Evolutionary conservation across 1,140 invertebrate genomes (phyloP).

Genomic region (Atta texana): DNA sequence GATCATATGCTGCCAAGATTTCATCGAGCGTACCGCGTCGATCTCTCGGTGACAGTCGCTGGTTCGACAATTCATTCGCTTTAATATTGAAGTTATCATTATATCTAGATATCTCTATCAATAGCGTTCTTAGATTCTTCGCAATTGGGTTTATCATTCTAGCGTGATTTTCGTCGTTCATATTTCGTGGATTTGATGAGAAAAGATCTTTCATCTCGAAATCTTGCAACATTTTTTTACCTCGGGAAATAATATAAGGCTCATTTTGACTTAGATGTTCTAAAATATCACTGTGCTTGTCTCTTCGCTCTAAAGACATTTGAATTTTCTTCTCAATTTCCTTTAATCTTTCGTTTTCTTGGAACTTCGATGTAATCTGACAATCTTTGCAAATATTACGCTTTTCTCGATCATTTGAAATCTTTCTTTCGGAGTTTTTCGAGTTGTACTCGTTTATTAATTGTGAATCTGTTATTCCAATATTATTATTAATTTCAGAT

Average conservation of each 20-base stretch:
- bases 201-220: not conserved
- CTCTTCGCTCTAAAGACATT: slow-evolving; percentile 57
- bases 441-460: not conserved
- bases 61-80: not conserved
- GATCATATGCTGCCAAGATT: slow-evolving; percentile 68
- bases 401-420: not conserved
- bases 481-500: not conserved
- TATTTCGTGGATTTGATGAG: not conserved
- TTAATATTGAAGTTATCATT: not conserved
- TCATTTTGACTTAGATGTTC: slow-evolving; percentile 65
- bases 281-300: slow-evolving; percentile 71
- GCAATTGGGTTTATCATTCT: not conserved
- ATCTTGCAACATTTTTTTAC: slow-evolving; percentile 71
- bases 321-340: slow-evolving; percentile 26
- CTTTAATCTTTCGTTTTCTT: slow-evolving; percentile 3
- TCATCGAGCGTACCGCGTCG: slow-evolving; percentile 68
- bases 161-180: not conserved
- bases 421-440: not conserved
- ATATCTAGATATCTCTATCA: not conserved
- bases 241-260: slow-evolving; percentile 77
- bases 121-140: not conserved
- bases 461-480: not conserved
- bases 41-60: slow-evolving; percentile 31
- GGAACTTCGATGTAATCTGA: not conserved
- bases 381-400: slow-evolving; percentile 8